A percentile compares a stretch with the other conserved stretches of the same genome.
phyloP scores from a whole-genome alignment of 1,140 invertebrate species.

The Mactra quadrangularis region DNA sequence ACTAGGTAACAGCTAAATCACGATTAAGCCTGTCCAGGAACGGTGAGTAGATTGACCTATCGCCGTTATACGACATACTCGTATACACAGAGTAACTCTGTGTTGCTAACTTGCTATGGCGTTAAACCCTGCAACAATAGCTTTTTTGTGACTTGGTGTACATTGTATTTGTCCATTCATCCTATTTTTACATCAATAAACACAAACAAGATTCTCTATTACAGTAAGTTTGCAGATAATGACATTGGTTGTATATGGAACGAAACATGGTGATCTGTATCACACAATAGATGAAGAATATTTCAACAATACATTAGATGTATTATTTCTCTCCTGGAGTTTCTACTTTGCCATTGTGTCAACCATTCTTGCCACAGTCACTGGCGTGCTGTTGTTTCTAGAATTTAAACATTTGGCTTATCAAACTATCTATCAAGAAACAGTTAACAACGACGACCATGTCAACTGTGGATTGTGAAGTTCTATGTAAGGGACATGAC shows the following conservation, averaged over 20 bases:
- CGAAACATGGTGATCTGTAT: constrained; percentile 63
- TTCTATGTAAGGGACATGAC: too few species aligned
- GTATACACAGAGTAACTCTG: too few species aligned
- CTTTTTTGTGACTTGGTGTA: too few species aligned
- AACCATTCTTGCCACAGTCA: constrained; percentile 61
- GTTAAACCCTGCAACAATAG: too few species aligned
- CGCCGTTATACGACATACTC: too few species aligned
- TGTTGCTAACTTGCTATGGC: too few species aligned
- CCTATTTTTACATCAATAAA: too few species aligned
- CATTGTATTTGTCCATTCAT: too few species aligned
- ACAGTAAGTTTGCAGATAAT: constrained; percentile 72
- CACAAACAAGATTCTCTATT: constrained; percentile 52
- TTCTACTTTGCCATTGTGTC: constrained; percentile 66
- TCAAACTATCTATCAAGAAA: constrained; percentile 29
- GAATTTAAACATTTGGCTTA: constrained; percentile 66
- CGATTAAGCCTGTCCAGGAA: too few species aligned
- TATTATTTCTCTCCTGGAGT: constrained; percentile 65
- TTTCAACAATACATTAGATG: constrained; percentile 51
- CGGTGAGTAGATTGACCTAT: too few species aligned
- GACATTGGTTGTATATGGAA: constrained; percentile 69
- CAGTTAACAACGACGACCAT: not conserved
- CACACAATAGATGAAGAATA: constrained; percentile 43
- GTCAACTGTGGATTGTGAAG: too few species aligned
- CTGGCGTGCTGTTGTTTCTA: constrained; percentile 65
- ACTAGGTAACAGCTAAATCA: too few species aligned